Evolutionary conservation across 1,140 invertebrate genomes (phyloP).

Genomic region (Varroa destructor): DNA sequence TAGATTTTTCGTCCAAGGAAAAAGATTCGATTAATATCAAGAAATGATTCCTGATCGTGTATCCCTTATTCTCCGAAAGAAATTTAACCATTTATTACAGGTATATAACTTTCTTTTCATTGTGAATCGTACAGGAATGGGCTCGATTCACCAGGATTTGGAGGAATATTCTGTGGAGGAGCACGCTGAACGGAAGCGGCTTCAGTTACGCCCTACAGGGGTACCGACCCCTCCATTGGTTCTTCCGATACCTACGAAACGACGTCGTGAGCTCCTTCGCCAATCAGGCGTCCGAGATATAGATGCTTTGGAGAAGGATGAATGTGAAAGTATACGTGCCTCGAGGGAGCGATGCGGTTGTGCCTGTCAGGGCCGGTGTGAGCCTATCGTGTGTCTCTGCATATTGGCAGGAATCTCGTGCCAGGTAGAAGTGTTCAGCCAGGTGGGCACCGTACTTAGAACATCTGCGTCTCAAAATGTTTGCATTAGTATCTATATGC

Average conservation of each 20-base stretch:
- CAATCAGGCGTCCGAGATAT: constrained; percentile 84
- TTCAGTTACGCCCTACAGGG: neutral
- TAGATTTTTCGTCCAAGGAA: too few relatives aligned
- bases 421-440: constrained; percentile 47
- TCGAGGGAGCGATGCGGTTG: constrained; percentile 81
- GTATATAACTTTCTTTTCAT: neutral
- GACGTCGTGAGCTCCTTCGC: constrained; percentile 67
- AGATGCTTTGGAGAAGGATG: constrained; percentile 66
- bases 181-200: constrained; percentile 69
- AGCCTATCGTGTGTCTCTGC: constrained; percentile 86
- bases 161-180: constrained; percentile 62
- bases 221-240: constrained; percentile 34
- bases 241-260: constrained; percentile 77
- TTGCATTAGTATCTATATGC: neutral
- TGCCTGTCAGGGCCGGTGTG: constrained; percentile 79
- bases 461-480: neutral
- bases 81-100: neutral
- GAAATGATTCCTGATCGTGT: too few relatives aligned
- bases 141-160: constrained; percentile 60
- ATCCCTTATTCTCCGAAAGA: too few relatives aligned
- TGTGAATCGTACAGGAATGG: constrained; percentile 52
- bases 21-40: too few relatives aligned
- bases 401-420: constrained; percentile 88
- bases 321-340: neutral
- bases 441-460: neutral